phyloP scores from a whole-genome alignment of 2,797 vertebrate genomes.

The Notamacropus eugenii region DNA sequence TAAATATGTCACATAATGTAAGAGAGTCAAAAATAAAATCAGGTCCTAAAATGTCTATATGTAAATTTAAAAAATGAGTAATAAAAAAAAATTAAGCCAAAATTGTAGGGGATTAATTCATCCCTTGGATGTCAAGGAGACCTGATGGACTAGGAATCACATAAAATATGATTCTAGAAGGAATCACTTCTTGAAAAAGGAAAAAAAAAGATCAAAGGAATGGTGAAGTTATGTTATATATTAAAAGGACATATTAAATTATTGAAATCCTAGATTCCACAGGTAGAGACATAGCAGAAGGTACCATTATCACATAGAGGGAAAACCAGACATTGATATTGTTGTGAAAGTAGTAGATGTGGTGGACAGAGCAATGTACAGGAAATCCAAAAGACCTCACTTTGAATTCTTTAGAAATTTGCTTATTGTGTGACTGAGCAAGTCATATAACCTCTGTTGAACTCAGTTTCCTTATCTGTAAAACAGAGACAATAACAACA shows the following conservation, averaged over 20 bases:
- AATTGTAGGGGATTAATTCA: not conserved
- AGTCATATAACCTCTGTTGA: too few species aligned
- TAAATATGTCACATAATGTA: too few species aligned
- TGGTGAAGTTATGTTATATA: not conserved
- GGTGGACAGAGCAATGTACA: too few species aligned
- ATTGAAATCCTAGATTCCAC: not conserved
- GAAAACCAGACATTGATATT: too few species aligned
- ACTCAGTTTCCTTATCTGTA: too few species aligned
- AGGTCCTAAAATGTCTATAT: not conserved
- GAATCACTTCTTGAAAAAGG: not conserved
- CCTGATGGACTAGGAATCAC: not conserved
- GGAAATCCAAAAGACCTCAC: too few species aligned
- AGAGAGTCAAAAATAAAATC: not conserved
- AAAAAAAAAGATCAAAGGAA: not conserved
- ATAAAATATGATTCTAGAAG: not conserved
- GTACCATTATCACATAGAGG: not conserved
- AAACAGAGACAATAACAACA: too few species aligned
- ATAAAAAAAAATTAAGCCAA: not conserved
- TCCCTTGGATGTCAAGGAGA: not conserved
- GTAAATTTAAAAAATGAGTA: not conserved
- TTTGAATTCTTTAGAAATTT: too few species aligned
- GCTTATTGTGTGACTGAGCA: too few species aligned
- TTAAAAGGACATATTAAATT: not conserved
- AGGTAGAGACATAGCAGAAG: not conserved
- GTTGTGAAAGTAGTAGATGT: too few species aligned